Percentiles rank a stretch among this genome's conserved stretches.
These are phyloP conservation scores for Melanotaenia boesemani DNA, from an alignment of 2,797 vertebrate genomes.

Conservation along the genomic window DNA sequence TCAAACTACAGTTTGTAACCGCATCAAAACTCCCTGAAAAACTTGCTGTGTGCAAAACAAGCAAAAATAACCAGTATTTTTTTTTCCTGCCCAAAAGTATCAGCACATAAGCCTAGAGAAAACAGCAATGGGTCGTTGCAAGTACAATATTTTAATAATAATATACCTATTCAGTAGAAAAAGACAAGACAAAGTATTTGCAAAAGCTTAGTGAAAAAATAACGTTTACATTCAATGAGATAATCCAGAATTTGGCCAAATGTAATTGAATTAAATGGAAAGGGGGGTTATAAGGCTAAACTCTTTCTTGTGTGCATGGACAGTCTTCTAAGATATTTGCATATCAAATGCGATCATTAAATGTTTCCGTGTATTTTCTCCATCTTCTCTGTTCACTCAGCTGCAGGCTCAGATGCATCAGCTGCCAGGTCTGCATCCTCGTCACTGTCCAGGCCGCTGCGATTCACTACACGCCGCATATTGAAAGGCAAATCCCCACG, in stretches of 20 bases:
- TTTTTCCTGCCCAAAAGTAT: slow-evolving; percentile 6
- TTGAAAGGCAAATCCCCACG: slow-evolving; percentile 78
- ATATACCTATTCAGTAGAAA: slow-evolving; percentile 59
- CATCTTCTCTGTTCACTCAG: slow-evolving; percentile 66
- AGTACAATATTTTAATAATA: slow-evolving; percentile 19
- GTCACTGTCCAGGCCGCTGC: slow-evolving; percentile 77
- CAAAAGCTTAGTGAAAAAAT: slow-evolving; percentile 44
- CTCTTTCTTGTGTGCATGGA: not conserved
- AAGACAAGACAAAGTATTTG: slow-evolving; percentile 46
- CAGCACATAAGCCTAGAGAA: slow-evolving; percentile 22
- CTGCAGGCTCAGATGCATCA: slow-evolving; percentile 63
- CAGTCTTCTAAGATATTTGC: slow-evolving; percentile 12
- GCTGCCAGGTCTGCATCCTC: slow-evolving; percentile 71
- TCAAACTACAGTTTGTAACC: slow-evolving; percentile 10
- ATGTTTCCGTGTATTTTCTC: not conserved
- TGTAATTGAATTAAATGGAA: slow-evolving; percentile 25
- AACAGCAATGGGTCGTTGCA: slow-evolving; percentile 23
- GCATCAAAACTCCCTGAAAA: slow-evolving; percentile 27
- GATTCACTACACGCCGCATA: slow-evolving; percentile 59
- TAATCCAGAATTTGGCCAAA: slow-evolving; percentile 57
- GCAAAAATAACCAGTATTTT: slow-evolving; percentile 39
- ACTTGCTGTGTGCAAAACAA: slow-evolving; percentile 59
- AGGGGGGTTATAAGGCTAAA: slow-evolving; percentile 24
- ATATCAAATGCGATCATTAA: not conserved
- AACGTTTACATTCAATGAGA: slow-evolving; percentile 16